These are phyloP conservation scores for Nannobrachium achirus DNA, from an alignment of 2,113 vertebrate species.

Conservation along the genomic window DNA sequence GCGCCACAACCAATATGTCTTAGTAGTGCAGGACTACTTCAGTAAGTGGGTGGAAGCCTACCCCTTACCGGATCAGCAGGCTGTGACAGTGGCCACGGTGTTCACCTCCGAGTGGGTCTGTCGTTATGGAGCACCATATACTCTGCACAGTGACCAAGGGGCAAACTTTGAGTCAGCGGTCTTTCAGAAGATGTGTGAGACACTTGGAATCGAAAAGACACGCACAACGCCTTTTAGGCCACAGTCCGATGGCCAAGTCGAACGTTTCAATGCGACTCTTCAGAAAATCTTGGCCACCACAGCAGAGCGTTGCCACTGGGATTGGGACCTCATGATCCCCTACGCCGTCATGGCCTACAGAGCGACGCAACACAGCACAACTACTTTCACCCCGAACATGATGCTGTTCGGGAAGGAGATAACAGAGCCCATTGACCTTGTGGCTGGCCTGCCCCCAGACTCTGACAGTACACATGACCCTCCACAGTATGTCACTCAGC, in stretches of 20 bases:
- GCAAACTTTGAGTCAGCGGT: slow-evolving; percentile 29
- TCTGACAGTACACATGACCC: too few relatives aligned
- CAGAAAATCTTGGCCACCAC: slow-evolving; percentile 35
- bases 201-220: slow-evolving; percentile 16
- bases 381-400: slow-evolving; percentile 11
- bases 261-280: slow-evolving; percentile 16
- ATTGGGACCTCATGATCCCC: slow-evolving; percentile 27
- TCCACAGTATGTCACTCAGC: slow-evolving; percentile 7
- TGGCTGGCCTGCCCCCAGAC: too few relatives aligned
- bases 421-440: too few relatives aligned
- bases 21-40: slow-evolving; percentile 47
- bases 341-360: slow-evolving; percentile 24
- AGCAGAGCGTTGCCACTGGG: slow-evolving; percentile 28
- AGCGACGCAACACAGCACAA: slow-evolving; percentile 25
- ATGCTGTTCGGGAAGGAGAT: slow-evolving; percentile 26
- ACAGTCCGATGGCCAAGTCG: slow-evolving; percentile 7
- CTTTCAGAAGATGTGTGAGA: slow-evolving; percentile 22
- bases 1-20: slow-evolving; percentile 4
- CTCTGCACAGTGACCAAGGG: slow-evolving; percentile 33
- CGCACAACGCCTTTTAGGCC: slow-evolving; percentile 11
- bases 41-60: slow-evolving; percentile 38
- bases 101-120: slow-evolving; percentile 37
- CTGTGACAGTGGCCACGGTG: slow-evolving; percentile 20
- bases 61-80: background rate
- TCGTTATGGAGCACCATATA: slow-evolving; percentile 11